These are phyloP conservation scores for Myathropa florea DNA, from an alignment of 2,888 invertebrate species.

Conservation along the genomic window DNA sequence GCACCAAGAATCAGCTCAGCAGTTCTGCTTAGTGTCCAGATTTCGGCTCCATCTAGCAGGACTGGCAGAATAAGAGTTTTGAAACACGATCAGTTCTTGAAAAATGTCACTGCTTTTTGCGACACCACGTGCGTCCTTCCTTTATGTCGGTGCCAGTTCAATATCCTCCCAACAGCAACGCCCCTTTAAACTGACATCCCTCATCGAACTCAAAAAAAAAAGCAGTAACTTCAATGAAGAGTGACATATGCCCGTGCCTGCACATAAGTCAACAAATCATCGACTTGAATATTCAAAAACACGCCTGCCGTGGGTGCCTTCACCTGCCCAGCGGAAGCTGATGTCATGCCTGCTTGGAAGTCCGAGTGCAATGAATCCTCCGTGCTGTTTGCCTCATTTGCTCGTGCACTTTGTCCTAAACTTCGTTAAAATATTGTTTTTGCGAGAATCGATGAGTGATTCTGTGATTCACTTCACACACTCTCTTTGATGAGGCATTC, in stretches of 20 bases:
- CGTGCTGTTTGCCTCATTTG: not conserved
- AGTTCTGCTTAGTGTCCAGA: too few species aligned
- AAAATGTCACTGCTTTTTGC: too few species aligned
- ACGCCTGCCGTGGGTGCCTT: not conserved
- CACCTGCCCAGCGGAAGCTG: not conserved
- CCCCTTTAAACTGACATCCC: too few species aligned
- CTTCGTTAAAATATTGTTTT: not conserved
- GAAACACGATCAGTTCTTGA: too few species aligned
- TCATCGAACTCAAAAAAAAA: too few species aligned
- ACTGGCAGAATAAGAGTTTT: too few species aligned
- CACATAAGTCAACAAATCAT: not conserved
- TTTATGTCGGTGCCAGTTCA: too few species aligned
- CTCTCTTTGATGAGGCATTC: not conserved
- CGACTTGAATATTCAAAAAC: not conserved
- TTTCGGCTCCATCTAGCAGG: too few species aligned
- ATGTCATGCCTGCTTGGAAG: not conserved
- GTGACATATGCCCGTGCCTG: not conserved
- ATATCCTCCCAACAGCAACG: too few species aligned
- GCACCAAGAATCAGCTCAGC: too few species aligned
- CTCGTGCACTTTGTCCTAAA: not conserved
- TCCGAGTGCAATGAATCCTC: not conserved
- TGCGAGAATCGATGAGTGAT: not conserved
- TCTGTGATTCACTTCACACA: not conserved
- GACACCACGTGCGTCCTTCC: too few species aligned
- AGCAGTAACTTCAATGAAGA: not conserved